Base-by-base conservation (phyloP, 1,140 invertebrate species). In the Diabrotica virgifera region DNA sequence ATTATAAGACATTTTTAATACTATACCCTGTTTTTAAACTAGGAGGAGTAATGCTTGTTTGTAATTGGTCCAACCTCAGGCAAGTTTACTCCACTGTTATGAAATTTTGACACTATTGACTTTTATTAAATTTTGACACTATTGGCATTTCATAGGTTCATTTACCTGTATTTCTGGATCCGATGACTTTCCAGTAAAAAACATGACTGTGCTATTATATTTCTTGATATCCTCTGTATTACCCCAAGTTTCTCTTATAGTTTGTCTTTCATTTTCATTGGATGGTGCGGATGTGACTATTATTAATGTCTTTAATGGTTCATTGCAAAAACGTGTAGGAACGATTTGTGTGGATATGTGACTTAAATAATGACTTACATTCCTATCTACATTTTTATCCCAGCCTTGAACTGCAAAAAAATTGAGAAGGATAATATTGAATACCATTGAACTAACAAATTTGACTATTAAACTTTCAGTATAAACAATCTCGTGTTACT, bases 181-280 rank as follows among this genome's bases (percentile, higher is more conserved):
- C 55, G 79, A 76, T 67, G 83, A 82, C 72, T 83, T 77, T 53
- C 86, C 86, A 60, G 87, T 70, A 46, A 87, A 71, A 79, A 87
- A 88, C 63, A 80, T 81, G 55, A 85, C 65, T 70, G 59, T 77
- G 75, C 73, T 74, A 74, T 69, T 79, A 75, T 64, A 74, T 71
- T 76, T 66, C 71, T 79, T 74, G 82, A 90, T 73, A 70, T 85
- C 84, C 54, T 79, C 83, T 64, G 86, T 83, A 65, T 84, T 86
- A 0, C 87, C 92, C 92, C 92, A 95, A 0, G 92, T 93, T 70
- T 91, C 86, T 69, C 93, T 81, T 64, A 95, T 93, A 9, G 89
- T 89, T 53, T 78, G 73, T 36, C 91, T 80, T 52, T 83, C 82
- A 37, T 86, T 82, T 64, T 88, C 84, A 79, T 93, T 89, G 0